Conservation (phyloP, 2,797 vertebrate species). For the Smutsia temminckii region DNA sequence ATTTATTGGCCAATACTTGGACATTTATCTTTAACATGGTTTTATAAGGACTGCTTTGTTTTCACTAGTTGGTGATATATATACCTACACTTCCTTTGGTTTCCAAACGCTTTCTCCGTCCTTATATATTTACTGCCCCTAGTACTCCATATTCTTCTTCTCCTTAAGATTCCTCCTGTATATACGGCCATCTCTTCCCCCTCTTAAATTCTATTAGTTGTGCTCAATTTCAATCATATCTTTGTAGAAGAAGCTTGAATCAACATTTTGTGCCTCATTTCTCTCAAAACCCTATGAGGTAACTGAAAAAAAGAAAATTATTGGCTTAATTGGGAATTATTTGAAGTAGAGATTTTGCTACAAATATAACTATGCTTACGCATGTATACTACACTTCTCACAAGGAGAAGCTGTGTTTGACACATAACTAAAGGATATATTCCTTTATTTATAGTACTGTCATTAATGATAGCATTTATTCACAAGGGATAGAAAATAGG, state of each 20-base stretch:
- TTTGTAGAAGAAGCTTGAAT: background rate
- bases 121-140: background rate
- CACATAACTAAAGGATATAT: background rate
- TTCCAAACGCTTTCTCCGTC: background rate
- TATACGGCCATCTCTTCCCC: background rate
- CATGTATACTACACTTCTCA: background rate
- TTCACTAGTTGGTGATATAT: slow-evolving; percentile 4
- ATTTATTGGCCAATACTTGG: background rate
- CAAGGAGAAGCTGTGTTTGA: background rate
- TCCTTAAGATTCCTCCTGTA: background rate
- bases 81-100: background rate
- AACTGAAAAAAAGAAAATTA: background rate
- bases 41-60: background rate
- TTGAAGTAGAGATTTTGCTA: slow-evolving; percentile 19
- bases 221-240: background rate
- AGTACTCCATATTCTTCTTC: background rate
- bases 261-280: background rate
- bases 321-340: background rate
- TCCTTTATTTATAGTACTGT: background rate
- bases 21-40: background rate
- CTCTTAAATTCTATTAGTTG: background rate
- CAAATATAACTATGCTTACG: background rate
- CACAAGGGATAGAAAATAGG: background rate
- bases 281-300: background rate
- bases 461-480: slow-evolving; percentile 39